Base-by-base conservation (phyloP, 2,113 vertebrate species). In the Hemiprocne comata region DNA sequence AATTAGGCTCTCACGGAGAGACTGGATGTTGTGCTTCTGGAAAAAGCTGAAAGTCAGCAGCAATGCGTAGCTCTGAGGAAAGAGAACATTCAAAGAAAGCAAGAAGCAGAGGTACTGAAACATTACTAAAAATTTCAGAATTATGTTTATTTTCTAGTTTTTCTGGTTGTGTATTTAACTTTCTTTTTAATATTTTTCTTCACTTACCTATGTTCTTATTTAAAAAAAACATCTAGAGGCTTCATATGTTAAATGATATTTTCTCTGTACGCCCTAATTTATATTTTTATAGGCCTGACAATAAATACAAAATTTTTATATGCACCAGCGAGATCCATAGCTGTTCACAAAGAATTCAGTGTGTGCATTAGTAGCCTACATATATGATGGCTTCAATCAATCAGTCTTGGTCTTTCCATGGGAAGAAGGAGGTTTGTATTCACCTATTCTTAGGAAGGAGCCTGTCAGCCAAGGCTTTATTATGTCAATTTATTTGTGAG, bases 31-130 rank as follows among this genome's bases (percentile, higher is more conserved):
- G 93, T 99, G 66, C 98, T 99, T 85, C 93, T 99, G 96, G 99
- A 99, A 97, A 99, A 99, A 97, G 99, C 99, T 77, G 99, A 99
- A 97, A 97, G 87, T 90, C 98, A 99, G n/a, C 99, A 99, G 96
- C 98, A 97, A 54, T 98, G 98, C 74, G 14, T 98, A 46, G 85
- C 97, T 82, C 97, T 99, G 79, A 98, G 98, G 87, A 99, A 99
- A 97, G 98, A 99, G 91, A 98, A 98, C 76, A 95, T 69, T 93
- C 98, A 94, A 91, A 96, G 97, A 57, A 98, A 98, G 78, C 97
- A 98, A 92, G 98, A 99, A 95, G 93, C 97, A 85, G 97, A 99
- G 98, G 99, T 99, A 96, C 85, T 85, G 44, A 75, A 92, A 51
- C 9, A 61, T 82, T 71, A 48, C 15, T 89, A 57, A 78, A 90